Evolutionary conservation across 2,797 vertebrate species (phyloP).

Genomic region (Hozukius guyotensis): DNA sequence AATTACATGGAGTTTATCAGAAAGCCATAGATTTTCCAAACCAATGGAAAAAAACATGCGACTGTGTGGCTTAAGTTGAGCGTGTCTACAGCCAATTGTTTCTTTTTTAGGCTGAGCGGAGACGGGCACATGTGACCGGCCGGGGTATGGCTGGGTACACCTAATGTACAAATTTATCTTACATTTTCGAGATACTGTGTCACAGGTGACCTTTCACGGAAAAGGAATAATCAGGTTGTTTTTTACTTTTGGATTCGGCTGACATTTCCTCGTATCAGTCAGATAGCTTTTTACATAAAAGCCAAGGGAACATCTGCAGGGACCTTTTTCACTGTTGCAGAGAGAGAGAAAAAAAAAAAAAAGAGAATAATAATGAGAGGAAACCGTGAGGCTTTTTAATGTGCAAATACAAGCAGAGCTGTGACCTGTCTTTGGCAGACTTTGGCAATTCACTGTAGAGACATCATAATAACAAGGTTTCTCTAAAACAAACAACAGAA

Average conservation of each 20-base stretch:
- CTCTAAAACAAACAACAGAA: slow-evolving; percentile 41
- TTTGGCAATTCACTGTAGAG: slow-evolving; percentile 13
- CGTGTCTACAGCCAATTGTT: background rate
- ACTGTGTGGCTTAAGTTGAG: background rate
- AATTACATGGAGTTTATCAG: slow-evolving; percentile 28
- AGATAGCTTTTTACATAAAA: slow-evolving; percentile 67
- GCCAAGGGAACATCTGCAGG: slow-evolving; percentile 52
- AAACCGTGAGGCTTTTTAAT: slow-evolving; percentile 52
- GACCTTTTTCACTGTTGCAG: slow-evolving; percentile 42
- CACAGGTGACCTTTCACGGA: slow-evolving; percentile 68
- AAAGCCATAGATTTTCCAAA: slow-evolving; percentile 10
- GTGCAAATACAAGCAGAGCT: slow-evolving; percentile 46
- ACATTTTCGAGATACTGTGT: slow-evolving; percentile 46
- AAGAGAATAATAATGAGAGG: slow-evolving; percentile 42
- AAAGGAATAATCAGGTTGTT: slow-evolving; percentile 66
- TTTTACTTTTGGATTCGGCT: slow-evolving; percentile 53
- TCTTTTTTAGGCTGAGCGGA: background rate
- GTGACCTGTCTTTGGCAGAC: slow-evolving; percentile 37
- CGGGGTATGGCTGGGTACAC: background rate
- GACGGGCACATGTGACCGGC: background rate
- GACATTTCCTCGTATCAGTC: slow-evolving; percentile 76
- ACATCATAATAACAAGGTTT: slow-evolving; percentile 37
- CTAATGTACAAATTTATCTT: slow-evolving; percentile 56
- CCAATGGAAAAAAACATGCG: background rate
- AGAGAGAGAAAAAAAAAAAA: background rate